Evolutionary conservation across 1,140 invertebrate species (phyloP).

Genomic region (Listronotus bonariensis): DNA sequence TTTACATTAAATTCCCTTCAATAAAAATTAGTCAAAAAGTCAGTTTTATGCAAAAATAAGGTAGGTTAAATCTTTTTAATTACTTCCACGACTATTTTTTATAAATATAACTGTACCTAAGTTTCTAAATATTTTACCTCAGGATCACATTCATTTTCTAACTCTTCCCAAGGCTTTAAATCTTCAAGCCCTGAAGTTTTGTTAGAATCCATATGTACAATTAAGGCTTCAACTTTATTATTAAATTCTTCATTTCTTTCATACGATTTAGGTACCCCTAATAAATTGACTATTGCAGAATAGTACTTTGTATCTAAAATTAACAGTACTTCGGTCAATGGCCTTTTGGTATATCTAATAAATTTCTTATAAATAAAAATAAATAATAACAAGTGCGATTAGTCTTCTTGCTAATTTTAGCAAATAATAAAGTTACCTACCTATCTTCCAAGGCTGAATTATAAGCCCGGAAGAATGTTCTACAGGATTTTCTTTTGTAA

Average conservation of each 20-base stretch:
- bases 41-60: no score
- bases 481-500: slow-evolving; percentile 44
- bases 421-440: slow-evolving; percentile 2
- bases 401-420: not conserved
- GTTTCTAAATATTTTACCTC: slow-evolving; percentile 46
- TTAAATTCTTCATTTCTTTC: slow-evolving; percentile 44
- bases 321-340: not conserved
- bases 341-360: slow-evolving; percentile 47
- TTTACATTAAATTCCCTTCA: no score
- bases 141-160: slow-evolving; percentile 49
- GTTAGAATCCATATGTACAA: slow-evolving; percentile 55
- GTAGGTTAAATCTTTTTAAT: not conserved
- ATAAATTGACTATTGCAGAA: slow-evolving; percentile 51
- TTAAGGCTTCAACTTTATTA: slow-evolving; percentile 52
- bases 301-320: slow-evolving; percentile 57
- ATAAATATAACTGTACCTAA: not conserved
- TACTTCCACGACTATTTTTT: not conserved
- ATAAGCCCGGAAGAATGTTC: slow-evolving; percentile 30
- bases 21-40: not conserved
- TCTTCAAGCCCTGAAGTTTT: slow-evolving; percentile 50
- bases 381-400: slow-evolving; percentile 27
- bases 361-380: slow-evolving; percentile 55
- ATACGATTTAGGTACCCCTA: slow-evolving; percentile 48
- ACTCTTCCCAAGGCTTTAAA: slow-evolving; percentile 47
- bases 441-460: slow-evolving; percentile 51